Evolutionary conservation across 2,797 vertebrate genomes (phyloP), one percentile per base, ranked within the genome.

Genomic region (Gallirallus australis): DNA sequence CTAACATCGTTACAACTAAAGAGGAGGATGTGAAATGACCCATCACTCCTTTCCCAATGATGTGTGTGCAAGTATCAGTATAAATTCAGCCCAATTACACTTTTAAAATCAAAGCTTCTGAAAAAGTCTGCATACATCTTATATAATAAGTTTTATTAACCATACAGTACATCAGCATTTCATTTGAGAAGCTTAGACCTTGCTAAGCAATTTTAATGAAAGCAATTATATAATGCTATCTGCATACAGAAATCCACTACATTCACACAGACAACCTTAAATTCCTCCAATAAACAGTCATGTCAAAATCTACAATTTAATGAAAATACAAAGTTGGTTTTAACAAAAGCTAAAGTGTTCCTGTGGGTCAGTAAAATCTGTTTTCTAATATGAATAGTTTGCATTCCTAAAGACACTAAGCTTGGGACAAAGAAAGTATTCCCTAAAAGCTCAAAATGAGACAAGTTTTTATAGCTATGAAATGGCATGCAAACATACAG

Each of bases 121-220:
- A 75, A 86, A 61, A 86, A 82, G 69, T 81, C 83, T 64, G 61
- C 11, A 68, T 61, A 84, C 25, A 90, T 90, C 90, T 88, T 72
- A 82, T 35, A 93, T 54, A 76, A 71, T 89, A 89, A 91, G n/a
- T 95, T 98, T 98, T 97, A 97, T 97, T 98, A 96, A 97, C 78
- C 82, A 79, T 94, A 92, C 86, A 96, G 85, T 96, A 97, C 85
- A 90, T 97, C 72, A 96, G 71, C 89, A 96, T 96, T 98, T 97
- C 93, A 93, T 97, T 93, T 94, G 91, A 97, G 96, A 97, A 97
- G 94, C 94, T 97, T 92, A 97, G 95, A 68, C 93, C 39, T 95
- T 88, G 70, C 96, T 96, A 97, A 94, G 89, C 73, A 84, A 57
- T 83, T 97, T 95, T 92, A 92, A 96, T 87, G 91, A 93, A 97